Conservation (phyloP, 2,797 vertebrate genomes). For the Heteromormyrus szaboi region DNA sequence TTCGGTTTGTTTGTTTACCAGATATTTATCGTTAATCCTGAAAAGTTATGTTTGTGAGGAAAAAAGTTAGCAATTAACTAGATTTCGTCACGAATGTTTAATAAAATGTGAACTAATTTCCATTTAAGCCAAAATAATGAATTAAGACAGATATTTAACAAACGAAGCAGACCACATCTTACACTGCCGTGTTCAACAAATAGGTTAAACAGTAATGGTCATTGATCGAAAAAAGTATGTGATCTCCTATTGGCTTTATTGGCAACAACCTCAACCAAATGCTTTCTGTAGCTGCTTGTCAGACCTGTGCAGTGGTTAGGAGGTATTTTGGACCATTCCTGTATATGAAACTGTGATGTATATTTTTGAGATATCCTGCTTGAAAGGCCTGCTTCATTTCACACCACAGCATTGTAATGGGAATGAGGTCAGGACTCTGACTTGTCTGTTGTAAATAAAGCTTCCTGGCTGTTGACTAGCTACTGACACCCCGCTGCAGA, state of each 20-base stretch:
- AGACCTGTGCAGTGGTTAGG: background rate
- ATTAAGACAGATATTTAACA: background rate
- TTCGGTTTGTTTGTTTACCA: background rate
- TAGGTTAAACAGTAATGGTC: background rate
- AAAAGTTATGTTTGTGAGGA: background rate
- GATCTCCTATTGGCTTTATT: background rate
- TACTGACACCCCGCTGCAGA: background rate
- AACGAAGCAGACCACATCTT: background rate
- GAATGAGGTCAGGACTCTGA: background rate
- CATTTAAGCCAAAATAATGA: background rate
- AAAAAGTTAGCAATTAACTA: background rate
- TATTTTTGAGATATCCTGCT: background rate
- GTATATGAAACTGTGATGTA: background rate
- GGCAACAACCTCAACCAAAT: background rate
- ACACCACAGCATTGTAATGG: background rate
- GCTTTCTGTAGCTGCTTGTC: background rate
- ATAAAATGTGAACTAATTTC: background rate
- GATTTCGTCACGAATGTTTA: background rate
- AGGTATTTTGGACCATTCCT: background rate
- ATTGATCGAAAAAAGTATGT: background rate
- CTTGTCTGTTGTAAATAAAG: background rate
- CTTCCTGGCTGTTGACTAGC: background rate
- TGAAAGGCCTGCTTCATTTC: background rate
- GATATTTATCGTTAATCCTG: background rate
- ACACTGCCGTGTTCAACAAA: background rate